phyloP scores from a whole-genome alignment of 2,113 vertebrate species.

The Petrocephalus microphthalmus region DNA sequence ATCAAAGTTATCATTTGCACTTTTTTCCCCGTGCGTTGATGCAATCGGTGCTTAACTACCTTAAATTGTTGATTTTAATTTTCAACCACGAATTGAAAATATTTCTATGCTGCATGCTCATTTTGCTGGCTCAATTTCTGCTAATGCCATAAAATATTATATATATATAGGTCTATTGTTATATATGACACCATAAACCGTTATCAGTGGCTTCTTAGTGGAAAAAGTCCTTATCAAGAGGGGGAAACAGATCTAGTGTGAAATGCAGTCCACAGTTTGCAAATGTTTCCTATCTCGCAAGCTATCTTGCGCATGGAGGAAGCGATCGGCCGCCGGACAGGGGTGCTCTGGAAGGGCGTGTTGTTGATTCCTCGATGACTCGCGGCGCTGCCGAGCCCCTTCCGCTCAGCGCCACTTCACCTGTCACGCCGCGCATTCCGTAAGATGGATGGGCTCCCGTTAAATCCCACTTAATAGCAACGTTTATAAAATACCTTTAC shows the following conservation, averaged over 20 bases:
- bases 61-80: not conserved
- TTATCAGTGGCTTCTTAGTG: not conserved
- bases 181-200: not conserved
- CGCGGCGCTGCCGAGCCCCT: slow-evolving; percentile 32
- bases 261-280: not conserved
- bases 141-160: not conserved
- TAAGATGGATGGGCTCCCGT: slow-evolving; percentile 59
- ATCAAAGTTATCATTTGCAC: not conserved
- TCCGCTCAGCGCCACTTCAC: slow-evolving; percentile 27
- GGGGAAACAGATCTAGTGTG: not conserved
- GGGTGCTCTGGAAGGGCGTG: not conserved
- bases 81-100: not conserved
- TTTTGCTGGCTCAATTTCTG: not conserved
- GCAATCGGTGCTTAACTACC: not conserved
- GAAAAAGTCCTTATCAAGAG: not conserved
- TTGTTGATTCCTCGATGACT: slow-evolving; percentile 8
- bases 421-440: slow-evolving; percentile 41
- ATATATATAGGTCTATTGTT: not conserved
- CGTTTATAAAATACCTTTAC: slow-evolving; percentile 68
- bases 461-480: slow-evolving; percentile 73
- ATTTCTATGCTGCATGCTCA: not conserved
- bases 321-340: not conserved
- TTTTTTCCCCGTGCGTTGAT: not conserved
- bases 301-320: slow-evolving; percentile 6
- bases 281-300: slow-evolving; percentile 7